Percentiles rank a stretch among this genome's conserved stretches.
Conservation (phyloP, 2,888 invertebrate genomes). For the Tuta absoluta region DNA sequence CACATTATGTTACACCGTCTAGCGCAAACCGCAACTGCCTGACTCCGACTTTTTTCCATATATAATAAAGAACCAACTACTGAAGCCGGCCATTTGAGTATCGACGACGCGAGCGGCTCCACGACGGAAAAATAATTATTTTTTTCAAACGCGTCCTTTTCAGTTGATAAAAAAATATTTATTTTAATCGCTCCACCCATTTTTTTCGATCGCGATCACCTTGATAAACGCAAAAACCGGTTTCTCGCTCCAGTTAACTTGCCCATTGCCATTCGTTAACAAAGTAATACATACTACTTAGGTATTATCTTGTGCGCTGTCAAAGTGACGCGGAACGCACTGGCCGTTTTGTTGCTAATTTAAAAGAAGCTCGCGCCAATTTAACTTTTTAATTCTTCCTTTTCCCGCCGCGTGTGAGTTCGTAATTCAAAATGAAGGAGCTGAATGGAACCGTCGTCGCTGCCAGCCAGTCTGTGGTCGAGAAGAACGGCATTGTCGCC, state of each 20-base stretch:
- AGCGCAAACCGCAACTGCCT: constrained; percentile 4
- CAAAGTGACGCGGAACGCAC: constrained; percentile 74
- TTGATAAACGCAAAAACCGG: constrained; percentile 55
- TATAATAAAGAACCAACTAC: constrained; percentile 12
- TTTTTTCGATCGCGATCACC: constrained; percentile 55
- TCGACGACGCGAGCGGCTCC: constrained; percentile 25
- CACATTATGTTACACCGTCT: not conserved
- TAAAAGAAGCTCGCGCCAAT: constrained; percentile 32
- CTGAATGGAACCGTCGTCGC: constrained; percentile 52
- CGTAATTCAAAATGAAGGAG: constrained; percentile 65
- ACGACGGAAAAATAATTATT: constrained; percentile 16
- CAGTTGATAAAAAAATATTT: constrained; percentile 28
- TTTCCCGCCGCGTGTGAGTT: constrained; percentile 33
- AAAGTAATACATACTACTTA: constrained; percentile 17
- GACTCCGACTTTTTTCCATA: constrained; percentile 21
- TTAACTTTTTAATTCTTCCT: constrained; percentile 32
- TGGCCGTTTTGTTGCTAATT: constrained; percentile 30
- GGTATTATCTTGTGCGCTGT: constrained; percentile 48
- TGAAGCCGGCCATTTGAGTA: constrained; percentile 32
- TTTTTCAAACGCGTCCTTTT: constrained; percentile 28
- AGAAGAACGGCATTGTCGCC: constrained; percentile 52
- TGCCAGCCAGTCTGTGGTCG: constrained; percentile 47
- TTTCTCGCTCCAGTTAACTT: constrained; percentile 53
- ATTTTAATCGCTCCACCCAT: constrained; percentile 39
- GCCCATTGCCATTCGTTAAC: constrained; percentile 52